Base-by-base conservation (phyloP, 2,797 vertebrate species). In the Falco novaeseelandiae region DNA sequence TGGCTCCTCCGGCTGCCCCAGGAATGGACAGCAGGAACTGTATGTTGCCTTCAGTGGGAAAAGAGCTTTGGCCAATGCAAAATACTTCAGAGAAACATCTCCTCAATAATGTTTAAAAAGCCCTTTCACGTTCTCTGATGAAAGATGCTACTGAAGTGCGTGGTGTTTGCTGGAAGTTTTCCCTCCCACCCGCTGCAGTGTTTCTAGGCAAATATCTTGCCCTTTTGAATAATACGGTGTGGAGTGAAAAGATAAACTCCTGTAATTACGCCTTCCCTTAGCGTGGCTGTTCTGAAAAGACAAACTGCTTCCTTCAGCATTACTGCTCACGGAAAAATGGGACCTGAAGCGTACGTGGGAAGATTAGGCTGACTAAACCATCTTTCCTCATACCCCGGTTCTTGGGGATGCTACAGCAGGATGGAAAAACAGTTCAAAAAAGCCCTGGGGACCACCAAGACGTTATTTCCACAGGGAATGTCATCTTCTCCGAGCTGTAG, bases 201-300 rank as follows among this genome's bases (percentile, higher is more conserved):
- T 90, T 90, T 80, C 83, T 66, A 87, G 84, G 90, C 69, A 89
- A 92, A 92, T 84, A 79, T 80, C 72, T 63, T 55, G 70, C 79
- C 79, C 87, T 88, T 92, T 90, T 84, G 92, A 94, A 59, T 90
- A 78, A 90, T 69, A 48, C 0, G 17, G 36, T 51, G 42, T 77
- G 70, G 69, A 83, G 90, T 2, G 66, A 71, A 78, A 90, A 95
- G 94, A 93, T 83, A 83, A 94, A 92, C 81, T 89, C 62, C 34
- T 61, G 87, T 83, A 86, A 91, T 93, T 76, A 78, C 36, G 38
- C 61, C 38, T 87, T 91, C 83, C 93, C 70, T 62, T 13, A 70
- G 76, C 9, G 7, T 63, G 81, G 76, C 84, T 87, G 48, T 25
- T 79, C 81, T 61, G 55, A 72, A 57, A 69, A 90, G 59, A 93